Conservation (phyloP, 2,113 vertebrate genomes). For the Monarcha castaneiventris region DNA sequence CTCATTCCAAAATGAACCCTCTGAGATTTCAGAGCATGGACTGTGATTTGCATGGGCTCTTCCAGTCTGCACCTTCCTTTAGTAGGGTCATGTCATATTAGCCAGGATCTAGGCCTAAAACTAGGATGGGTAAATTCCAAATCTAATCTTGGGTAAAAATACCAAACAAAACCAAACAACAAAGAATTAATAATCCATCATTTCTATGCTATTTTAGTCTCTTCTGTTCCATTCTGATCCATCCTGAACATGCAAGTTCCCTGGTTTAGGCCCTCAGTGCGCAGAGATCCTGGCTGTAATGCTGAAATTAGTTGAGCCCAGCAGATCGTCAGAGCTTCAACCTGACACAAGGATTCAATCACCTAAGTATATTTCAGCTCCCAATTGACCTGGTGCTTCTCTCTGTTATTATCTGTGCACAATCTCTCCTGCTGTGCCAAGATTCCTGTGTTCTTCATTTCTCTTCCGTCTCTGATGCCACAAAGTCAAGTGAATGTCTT, state of each 20-base stretch:
- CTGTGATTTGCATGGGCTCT: background rate
- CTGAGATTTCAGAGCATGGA: background rate
- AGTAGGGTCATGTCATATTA: background rate
- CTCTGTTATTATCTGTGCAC: constrained; percentile 7
- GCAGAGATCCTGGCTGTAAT: background rate
- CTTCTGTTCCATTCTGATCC: background rate
- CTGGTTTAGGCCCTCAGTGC: background rate
- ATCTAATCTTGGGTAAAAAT: background rate
- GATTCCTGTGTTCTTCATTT: constrained; percentile 53
- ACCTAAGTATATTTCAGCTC: constrained; percentile 28
- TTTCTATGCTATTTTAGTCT: background rate
- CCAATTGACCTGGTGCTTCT: background rate
- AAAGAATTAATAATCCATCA: background rate
- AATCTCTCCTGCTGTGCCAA: constrained; percentile 45
- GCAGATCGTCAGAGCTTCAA: background rate
- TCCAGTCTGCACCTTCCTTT: background rate
- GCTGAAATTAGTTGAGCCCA: background rate
- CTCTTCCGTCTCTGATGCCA: constrained; percentile 24
- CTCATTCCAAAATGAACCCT: background rate
- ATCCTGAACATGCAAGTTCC: background rate
- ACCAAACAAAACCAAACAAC: background rate
- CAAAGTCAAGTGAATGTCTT: constrained; percentile 59
- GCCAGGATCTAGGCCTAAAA: background rate
- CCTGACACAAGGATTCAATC: constrained; percentile 6
- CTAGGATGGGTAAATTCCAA: background rate